phyloP scores from a whole-genome alignment of 2,113 vertebrate species.

The Pteropus alecto region DNA sequence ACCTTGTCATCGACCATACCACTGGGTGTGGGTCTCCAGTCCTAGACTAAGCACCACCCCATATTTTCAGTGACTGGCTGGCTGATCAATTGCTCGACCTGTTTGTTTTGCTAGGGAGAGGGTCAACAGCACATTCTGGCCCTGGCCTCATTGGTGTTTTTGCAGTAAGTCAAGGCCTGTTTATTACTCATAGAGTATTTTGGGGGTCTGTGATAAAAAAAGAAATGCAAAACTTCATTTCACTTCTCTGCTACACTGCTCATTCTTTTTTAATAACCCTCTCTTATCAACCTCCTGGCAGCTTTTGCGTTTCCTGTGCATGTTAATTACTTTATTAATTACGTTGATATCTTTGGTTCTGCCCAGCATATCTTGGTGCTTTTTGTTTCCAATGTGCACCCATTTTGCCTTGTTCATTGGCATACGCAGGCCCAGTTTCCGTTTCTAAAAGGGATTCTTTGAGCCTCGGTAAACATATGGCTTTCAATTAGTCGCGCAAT shows the following conservation, averaged over 20 bases:
- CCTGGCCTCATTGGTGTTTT: neutral
- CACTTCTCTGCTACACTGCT: conserved; percentile 34
- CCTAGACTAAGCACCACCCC: neutral
- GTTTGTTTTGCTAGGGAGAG: neutral
- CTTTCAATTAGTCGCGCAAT: conserved; percentile 40
- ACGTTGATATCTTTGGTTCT: conserved; percentile 59
- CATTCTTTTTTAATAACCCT: conserved; percentile 60
- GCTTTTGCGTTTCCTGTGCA: conserved; percentile 53
- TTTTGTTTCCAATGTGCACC: conserved; percentile 52
- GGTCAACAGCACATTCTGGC: neutral
- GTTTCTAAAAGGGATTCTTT: conserved; percentile 60
- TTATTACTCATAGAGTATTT: conserved; percentile 43
- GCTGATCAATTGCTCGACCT: neutral
- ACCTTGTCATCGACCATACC: neutral
- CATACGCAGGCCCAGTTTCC: neutral
- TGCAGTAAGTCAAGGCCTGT: conserved; percentile 5
- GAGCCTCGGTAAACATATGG: conserved; percentile 48
- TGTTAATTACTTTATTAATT: conserved; percentile 77
- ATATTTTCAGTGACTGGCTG: neutral
- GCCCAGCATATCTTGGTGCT: conserved; percentile 44
- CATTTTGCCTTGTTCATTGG: conserved; percentile 38
- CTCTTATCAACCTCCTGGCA: conserved; percentile 74
- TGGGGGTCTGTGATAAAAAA: conserved; percentile 37
- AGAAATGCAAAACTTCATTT: conserved; percentile 57
- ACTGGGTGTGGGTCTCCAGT: neutral